Evolutionary conservation across 2,113 vertebrate species (phyloP).

Genomic region (Anoura caudifer): DNA sequence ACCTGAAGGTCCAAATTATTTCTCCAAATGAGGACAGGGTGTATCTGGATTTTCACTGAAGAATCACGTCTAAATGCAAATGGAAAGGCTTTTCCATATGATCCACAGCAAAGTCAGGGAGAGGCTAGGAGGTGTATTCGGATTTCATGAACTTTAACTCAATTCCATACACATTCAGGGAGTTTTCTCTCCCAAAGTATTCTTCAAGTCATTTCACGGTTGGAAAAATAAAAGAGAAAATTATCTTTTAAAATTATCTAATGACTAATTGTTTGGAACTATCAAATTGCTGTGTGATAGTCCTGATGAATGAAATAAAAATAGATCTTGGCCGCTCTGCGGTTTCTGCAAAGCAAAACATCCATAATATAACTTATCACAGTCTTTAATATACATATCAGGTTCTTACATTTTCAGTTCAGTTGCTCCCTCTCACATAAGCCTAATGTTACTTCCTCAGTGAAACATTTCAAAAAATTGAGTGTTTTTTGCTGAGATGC

Average conservation of each 20-base stretch:
- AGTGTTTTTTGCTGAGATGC: background rate
- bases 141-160: background rate
- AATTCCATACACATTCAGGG: background rate
- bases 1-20: constrained; percentile 17
- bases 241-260: background rate
- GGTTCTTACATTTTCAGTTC: background rate
- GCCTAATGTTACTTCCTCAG: background rate
- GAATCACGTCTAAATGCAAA: constrained; percentile 49
- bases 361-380: background rate
- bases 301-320: constrained; percentile 45
- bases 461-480: background rate
- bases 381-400: constrained; percentile 4
- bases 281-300: background rate
- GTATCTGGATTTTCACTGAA: background rate
- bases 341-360: constrained; percentile 26
- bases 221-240: background rate
- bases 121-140: background rate
- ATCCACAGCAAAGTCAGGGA: background rate
- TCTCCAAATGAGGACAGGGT: background rate
- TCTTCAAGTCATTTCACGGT: background rate
- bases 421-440: background rate
- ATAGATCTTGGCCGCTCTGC: background rate
- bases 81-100: background rate
- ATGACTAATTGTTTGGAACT: background rate
- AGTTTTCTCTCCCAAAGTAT: background rate